Base-by-base conservation (phyloP, 1,140 invertebrate species). In the Bombyx mandarina region DNA sequence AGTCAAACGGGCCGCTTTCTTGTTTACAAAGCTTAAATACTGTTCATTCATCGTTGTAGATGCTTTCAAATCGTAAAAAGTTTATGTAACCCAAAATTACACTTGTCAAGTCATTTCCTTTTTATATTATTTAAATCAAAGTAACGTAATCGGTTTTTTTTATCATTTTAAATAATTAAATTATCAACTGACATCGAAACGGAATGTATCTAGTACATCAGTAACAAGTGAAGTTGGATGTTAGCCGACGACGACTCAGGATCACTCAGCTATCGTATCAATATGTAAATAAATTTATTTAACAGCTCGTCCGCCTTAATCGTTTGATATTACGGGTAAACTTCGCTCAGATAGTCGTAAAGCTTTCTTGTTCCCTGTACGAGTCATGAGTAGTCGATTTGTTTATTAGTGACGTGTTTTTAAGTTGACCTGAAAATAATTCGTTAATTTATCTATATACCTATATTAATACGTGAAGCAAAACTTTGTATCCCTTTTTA, bases 201-300 rank as follows among this genome's bases (percentile, higher is more conserved):
- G 67, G 67, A 72, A 69, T 67, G 67, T 50, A 44, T 52, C 44
- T 49, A 35, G 45, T 35, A 35, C 26, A 35, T 35, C 26, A 0
- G 26, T 35, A 35, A 35, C 26, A 35, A 35, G 26, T 35, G 26
- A 35, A 35, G 26, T 35, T 35, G 26, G 26, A 35, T 35, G 26
- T 35, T 35, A 35, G 26, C 26, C 26, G 26, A 35, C 26, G 26
- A 35, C 26, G 47, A 52, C 52, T 56, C 54, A 49, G 67, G 69
- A 72, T 74, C 71, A 70, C 65, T 72, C 71, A 51, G 50, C 63
- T 65, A 61, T 63, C 62, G 56, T 76, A 76, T 75, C 73, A 60
- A 55, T 62, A 73, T 68, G 69, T 79, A 77, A 75, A 79, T 80
- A 80, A 73, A 76, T 79, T 76, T 64, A 76, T 73, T 77, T 79